These are phyloP conservation scores for Protophormia terraenovae DNA, from an alignment of 2,888 invertebrate genomes.

Conservation along the genomic window DNA sequence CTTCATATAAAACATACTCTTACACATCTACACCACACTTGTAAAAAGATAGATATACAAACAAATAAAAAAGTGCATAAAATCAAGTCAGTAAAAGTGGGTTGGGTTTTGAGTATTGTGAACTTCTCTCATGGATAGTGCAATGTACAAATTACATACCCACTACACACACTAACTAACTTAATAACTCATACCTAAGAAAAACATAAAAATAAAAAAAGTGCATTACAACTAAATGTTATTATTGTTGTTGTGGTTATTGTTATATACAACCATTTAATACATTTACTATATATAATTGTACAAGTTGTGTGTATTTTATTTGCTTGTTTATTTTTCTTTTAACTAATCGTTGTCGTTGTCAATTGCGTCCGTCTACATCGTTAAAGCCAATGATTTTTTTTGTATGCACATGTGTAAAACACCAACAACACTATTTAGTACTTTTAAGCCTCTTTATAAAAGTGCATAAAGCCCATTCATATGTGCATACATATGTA, in stretches of 20 bases:
- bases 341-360: constrained; percentile 46
- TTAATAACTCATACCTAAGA: not conserved
- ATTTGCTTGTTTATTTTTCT: constrained; percentile 28
- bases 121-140: not conserved
- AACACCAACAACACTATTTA: constrained; percentile 26
- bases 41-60: not conserved
- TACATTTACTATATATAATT: constrained; percentile 40
- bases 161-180: not conserved
- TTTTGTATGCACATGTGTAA: constrained; percentile 55
- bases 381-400: constrained; percentile 60
- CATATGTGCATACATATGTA: not conserved
- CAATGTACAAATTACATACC: constrained; percentile 23
- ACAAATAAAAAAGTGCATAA: constrained; percentile 3
- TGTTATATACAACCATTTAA: constrained; percentile 71
- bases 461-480: not conserved
- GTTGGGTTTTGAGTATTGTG: constrained; percentile 70
- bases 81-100: constrained; percentile 68
- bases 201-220: constrained; percentile 26
- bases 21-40: not conserved
- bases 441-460: constrained; percentile 54
- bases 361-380: constrained; percentile 65
- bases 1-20: not conserved
- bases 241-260: constrained; percentile 41
- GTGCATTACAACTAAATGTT: constrained; percentile 40
- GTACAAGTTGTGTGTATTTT: constrained; percentile 40